Conservation (phyloP, 1,140 invertebrate genomes). For the Drosophila tsacasi region DNA sequence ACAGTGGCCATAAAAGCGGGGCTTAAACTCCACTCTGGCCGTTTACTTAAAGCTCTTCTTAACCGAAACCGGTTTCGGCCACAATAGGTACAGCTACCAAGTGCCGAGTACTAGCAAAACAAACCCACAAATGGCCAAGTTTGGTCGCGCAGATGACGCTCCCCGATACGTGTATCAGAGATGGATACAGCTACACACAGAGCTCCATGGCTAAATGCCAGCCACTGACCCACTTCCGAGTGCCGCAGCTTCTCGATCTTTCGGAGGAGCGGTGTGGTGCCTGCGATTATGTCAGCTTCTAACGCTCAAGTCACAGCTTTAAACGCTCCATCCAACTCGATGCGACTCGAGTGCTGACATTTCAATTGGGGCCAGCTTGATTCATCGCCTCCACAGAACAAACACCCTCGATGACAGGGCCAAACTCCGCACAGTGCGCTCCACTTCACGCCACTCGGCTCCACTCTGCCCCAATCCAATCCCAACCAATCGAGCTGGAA, state of each 20-base stretch:
- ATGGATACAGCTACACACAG: conserved; percentile 45
- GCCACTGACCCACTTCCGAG: conserved; percentile 74
- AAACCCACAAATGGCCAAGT: conserved; percentile 45
- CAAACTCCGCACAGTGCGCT: conserved; percentile 9
- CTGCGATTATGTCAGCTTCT: conserved; percentile 72
- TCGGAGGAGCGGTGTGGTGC: neutral
- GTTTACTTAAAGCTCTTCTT: conserved; percentile 52
- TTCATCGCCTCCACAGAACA: conserved; percentile 50
- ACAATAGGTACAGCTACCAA: conserved; percentile 61
- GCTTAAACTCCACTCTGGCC: conserved; percentile 46
- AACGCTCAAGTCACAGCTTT: conserved; percentile 28
- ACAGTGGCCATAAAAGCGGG: conserved; percentile 46
- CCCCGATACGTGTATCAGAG: conserved; percentile 49
- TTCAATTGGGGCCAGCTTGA: conserved; percentile 69
- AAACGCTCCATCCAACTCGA: conserved; percentile 8
- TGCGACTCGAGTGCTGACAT: conserved; percentile 63
- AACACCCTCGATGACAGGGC: conserved; percentile 49
- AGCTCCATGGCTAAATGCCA: conserved; percentile 60
- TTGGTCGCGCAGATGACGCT: conserved; percentile 55
- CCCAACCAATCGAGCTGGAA: conserved; percentile 26
- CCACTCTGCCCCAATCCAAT: conserved; percentile 6
- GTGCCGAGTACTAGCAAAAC: conserved; percentile 50
- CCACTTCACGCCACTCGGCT: conserved; percentile 1
- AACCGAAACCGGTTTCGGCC: conserved; percentile 48
- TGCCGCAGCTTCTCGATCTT: conserved; percentile 22